phyloP scores from a whole-genome alignment of 2,797 vertebrate species.

The Gadopsis bispinosus region DNA sequence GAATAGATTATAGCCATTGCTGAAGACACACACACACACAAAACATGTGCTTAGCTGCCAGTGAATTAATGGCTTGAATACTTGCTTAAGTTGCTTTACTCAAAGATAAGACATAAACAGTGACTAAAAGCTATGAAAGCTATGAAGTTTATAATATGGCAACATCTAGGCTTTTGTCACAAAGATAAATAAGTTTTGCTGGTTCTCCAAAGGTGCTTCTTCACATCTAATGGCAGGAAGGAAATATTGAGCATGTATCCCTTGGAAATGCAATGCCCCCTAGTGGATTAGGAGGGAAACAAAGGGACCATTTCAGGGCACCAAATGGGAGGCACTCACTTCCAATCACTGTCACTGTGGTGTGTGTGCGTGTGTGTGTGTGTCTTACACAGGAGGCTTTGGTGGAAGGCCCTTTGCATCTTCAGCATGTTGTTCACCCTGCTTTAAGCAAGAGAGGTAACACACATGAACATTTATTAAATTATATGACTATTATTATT shows the following conservation, averaged over 20 bases:
- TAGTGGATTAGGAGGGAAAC: background rate
- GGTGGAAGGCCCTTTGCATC: background rate
- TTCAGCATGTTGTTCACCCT: background rate
- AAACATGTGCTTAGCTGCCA: background rate
- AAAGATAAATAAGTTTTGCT: background rate
- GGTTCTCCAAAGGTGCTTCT: background rate
- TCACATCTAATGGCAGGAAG: background rate
- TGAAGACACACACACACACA: constrained; percentile 30
- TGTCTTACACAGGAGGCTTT: constrained; percentile 55
- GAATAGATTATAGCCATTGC: constrained; percentile 64
- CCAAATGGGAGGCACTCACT: background rate
- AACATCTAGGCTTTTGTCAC: background rate
- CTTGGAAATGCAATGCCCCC: background rate
- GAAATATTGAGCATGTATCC: background rate
- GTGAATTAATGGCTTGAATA: background rate
- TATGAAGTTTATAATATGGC: no score
- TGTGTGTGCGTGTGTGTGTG: constrained; percentile 6
- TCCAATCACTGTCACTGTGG: background rate
- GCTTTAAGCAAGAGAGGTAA: background rate
- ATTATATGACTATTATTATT: background rate
- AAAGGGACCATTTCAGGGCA: background rate
- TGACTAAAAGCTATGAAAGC: background rate
- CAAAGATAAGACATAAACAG: background rate
- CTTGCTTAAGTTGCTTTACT: background rate
- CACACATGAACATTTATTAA: background rate